phyloP scores from a whole-genome alignment of 2,797 vertebrate genomes.

The Craterocephalus amniculus region DNA sequence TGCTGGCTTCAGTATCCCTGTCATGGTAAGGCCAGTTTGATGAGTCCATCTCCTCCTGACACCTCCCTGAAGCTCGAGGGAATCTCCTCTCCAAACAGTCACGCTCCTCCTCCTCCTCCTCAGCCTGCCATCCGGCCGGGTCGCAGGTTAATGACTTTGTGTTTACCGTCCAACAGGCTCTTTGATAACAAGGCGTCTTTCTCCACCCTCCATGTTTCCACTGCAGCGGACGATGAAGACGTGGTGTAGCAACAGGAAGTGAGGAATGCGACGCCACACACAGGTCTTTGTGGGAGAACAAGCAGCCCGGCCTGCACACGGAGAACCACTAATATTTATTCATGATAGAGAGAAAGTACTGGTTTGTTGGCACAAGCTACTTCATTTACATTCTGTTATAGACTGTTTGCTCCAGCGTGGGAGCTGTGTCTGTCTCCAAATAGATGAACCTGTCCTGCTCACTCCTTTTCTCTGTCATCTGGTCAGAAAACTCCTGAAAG shows the following conservation, averaged over 20 bases:
- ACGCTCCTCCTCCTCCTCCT: conserved; percentile 31
- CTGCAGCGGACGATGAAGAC: conserved; percentile 50
- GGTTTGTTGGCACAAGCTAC: conserved; percentile 82
- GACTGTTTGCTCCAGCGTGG: conserved; percentile 78
- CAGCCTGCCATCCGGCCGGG: conserved; percentile 57
- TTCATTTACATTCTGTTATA: conserved; percentile 86
- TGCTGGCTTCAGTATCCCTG: conserved; percentile 48
- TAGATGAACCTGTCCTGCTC: conserved; percentile 79
- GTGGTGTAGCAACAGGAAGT: conserved; percentile 73
- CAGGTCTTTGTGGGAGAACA: conserved; percentile 63
- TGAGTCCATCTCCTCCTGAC: conserved; percentile 62
- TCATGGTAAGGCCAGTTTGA: conserved; percentile 59
- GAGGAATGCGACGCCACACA: conserved; percentile 70
- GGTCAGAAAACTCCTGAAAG: conserved; percentile 26
- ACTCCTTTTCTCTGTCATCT: conserved; percentile 65
- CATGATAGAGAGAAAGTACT: conserved; percentile 81
- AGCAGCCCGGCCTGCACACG: conserved; percentile 59
- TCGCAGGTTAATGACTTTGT: conserved; percentile 84
- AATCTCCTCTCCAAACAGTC: conserved; percentile 71
- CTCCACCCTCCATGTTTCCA: conserved; percentile 44
- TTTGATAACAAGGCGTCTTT: conserved; percentile 72
- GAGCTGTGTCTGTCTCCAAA: conserved; percentile 72
- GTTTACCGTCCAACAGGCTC: conserved; percentile 72
- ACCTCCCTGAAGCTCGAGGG: conserved; percentile 54
- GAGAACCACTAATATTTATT: conserved; percentile 85